Conservation (phyloP, 2,888 invertebrate species). For the Agrochola litura region DNA sequence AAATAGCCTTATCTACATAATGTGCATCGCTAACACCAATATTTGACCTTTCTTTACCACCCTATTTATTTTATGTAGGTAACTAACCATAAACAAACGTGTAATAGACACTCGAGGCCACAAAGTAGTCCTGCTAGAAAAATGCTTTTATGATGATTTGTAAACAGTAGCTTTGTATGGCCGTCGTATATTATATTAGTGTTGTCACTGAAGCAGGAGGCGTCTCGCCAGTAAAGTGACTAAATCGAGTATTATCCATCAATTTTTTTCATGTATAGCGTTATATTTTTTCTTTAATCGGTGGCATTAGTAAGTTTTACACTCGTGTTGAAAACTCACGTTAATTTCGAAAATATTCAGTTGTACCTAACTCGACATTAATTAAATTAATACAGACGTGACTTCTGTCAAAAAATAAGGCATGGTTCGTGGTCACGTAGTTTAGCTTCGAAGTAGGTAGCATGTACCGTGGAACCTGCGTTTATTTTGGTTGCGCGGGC, state of each 20-base stretch:
- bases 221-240: constrained; percentile 49
- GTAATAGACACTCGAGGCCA: constrained; percentile 69
- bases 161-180: constrained; percentile 62
- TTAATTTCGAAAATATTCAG: constrained; percentile 39
- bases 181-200: constrained; percentile 63
- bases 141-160: constrained; percentile 64
- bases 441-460: constrained; percentile 21
- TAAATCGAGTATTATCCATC: constrained; percentile 63
- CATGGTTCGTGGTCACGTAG: constrained; percentile 36
- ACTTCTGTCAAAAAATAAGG: constrained; percentile 12
- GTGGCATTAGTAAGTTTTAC: constrained; percentile 64
- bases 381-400: constrained; percentile 16
- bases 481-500: constrained; percentile 20
- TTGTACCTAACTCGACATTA: constrained; percentile 25
- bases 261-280: constrained; percentile 60
- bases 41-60: constrained; percentile 73
- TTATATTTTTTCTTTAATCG: constrained; percentile 54
- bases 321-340: constrained; percentile 51
- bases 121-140: constrained; percentile 79
- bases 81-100: constrained; percentile 62
- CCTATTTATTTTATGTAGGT: constrained; percentile 70
- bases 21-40: constrained; percentile 78
- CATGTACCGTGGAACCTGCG: constrained; percentile 29
- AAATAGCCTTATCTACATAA: constrained; percentile 77
- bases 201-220: constrained; percentile 38